Base-by-base conservation (phyloP, 2,113 vertebrate species). In the Lophura nycthemera region DNA sequence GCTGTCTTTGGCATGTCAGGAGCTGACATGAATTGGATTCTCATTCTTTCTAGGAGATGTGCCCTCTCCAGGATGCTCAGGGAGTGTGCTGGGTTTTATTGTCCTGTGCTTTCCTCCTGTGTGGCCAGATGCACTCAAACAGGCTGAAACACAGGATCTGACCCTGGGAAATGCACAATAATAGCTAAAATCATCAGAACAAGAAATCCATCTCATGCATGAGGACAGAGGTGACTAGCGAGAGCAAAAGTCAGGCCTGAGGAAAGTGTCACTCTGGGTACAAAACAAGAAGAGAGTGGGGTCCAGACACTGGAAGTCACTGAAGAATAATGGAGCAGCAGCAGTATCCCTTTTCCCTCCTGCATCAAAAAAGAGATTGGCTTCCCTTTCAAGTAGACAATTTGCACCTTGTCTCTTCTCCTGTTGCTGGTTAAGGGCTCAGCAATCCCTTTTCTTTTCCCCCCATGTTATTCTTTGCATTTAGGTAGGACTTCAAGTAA, bases 261-360 rank as follows among this genome's bases (percentile, higher is more conserved):
- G 40, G 56, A 38, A 50, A 48, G 4, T 40, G 24, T 61, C 10
- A 32, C 48, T 90, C 6, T 65, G 38, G 1, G 7, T 65, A 15
- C 61, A 17, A 86, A 85, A 47, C 5, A 43, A 66, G 17, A 78
- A 69, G n/a, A 83, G 43, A 83, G 2, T 0, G 0, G 19, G 5
- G 10, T 47, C 13, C 8, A 75, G 47, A 42, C 25, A 27, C 14
- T 22, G 40, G 71, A 85, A 60, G 45, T 70, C 36, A 63, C 13
- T 2, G 3, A 24, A 83, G 9, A 80, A 73, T 5, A 8, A 47
- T 0, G 0, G 11, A 13, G n/a, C 45, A 76, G 36, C 48, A n/a
- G 2, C 57, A 20, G 11, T 48, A 47, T 7, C 38, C 12, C 12
- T 5, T 16, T 71, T 52, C 32, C 18, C 17, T 61, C 13, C 72